phyloP scores from a whole-genome alignment of 2,113 vertebrate species.

The Cinclus cinclus region DNA sequence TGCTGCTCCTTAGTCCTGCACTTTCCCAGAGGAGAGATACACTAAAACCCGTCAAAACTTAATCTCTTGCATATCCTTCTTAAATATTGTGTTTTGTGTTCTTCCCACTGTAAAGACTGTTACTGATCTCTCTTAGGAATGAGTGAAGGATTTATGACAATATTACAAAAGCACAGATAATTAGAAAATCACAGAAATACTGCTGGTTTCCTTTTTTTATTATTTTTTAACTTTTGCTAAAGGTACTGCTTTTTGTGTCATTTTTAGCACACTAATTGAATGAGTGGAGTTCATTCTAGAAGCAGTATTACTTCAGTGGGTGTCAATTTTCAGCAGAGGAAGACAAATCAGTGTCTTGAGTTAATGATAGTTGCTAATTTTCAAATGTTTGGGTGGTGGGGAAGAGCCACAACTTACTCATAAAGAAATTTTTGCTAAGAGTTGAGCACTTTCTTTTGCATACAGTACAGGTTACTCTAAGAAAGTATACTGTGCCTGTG shows the following conservation, averaged over 20 bases:
- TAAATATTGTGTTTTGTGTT: constrained; percentile 22
- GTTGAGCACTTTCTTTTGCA: not conserved
- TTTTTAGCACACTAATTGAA: not conserved
- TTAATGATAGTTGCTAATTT: not conserved
- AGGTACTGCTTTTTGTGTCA: not conserved
- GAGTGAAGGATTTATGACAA: constrained; percentile 24
- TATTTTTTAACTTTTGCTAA: not conserved
- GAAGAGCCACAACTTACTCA: not conserved
- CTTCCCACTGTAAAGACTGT: constrained; percentile 17
- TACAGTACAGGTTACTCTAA: not conserved
- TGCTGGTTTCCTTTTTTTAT: not conserved
- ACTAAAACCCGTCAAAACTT: constrained; percentile 44
- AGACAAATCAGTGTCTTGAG: not conserved
- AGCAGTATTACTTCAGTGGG: not conserved
- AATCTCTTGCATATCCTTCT: constrained; percentile 53
- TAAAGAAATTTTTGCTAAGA: not conserved
- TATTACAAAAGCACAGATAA: not conserved
- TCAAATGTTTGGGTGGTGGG: not conserved
- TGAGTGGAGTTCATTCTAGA: not conserved
- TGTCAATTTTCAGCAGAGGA: not conserved
- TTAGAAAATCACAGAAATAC: not conserved
- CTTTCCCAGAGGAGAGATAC: constrained; percentile 7
- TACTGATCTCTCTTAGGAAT: not conserved
- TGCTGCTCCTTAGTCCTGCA: not conserved
- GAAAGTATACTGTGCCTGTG: not conserved